Percentiles rank a stretch among this genome's conserved stretches.
Evolutionary conservation across 2,113 vertebrate species (phyloP).

Genomic region (Melanostigma gelatinosum): DNA sequence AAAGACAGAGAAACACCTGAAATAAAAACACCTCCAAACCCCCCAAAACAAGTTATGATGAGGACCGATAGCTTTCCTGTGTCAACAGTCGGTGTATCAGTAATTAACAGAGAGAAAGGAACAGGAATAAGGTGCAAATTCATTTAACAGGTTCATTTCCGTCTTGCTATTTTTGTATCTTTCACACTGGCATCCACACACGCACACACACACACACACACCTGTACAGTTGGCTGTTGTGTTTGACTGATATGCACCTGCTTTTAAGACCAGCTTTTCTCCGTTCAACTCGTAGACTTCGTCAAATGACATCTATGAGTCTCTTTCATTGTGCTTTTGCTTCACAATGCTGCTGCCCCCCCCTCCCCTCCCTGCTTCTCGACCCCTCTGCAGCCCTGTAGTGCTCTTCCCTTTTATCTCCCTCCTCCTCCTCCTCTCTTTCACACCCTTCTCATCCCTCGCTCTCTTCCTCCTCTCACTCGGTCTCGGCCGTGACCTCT

Average conservation of each 20-base stretch:
- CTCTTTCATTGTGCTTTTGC: neutral
- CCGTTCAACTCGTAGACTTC: neutral
- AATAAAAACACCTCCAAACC: neutral
- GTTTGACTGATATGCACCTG: too few species aligned
- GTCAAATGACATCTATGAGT: neutral
- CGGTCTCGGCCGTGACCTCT: slow-evolving; percentile 15
- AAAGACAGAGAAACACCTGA: neutral
- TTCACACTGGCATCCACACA: neutral
- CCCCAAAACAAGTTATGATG: neutral
- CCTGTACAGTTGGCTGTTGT: too few species aligned
- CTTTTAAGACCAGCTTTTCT: neutral
- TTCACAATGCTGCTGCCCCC: neutral
- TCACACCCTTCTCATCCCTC: slow-evolving; percentile 7
- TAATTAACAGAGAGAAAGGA: neutral
- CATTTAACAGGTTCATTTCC: neutral
- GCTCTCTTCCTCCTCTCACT: neutral
- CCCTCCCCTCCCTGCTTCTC: slow-evolving; percentile 11
- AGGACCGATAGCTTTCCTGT: neutral
- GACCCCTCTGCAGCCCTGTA: neutral
- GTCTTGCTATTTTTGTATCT: neutral
- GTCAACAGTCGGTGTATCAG: neutral
- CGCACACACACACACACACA: too few species aligned
- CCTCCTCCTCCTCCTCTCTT: neutral
- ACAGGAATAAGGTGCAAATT: neutral
- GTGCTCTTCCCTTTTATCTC: slow-evolving; percentile 1